A percentile compares a stretch with the other conserved stretches of the same genome.
Evolutionary conservation across 64 coral and sea anemone genomes (phyloP).

Genomic region (Exaiptasia diaphana): DNA sequence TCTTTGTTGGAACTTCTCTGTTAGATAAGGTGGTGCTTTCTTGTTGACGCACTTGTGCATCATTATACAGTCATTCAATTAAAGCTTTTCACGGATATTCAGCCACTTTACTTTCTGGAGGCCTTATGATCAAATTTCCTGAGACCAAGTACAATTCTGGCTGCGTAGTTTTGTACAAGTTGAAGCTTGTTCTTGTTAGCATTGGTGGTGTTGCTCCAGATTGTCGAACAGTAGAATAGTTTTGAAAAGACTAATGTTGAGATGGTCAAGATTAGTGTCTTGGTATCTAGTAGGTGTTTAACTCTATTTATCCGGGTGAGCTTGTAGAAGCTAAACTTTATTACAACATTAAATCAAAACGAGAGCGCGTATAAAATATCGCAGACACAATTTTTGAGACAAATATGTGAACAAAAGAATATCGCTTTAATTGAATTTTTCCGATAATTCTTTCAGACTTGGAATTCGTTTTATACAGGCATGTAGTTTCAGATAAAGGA

Average conservation of each 20-base stretch:
- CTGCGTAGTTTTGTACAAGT: conserved; percentile 48
- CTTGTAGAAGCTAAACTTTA: background rate
- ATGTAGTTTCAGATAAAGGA: no score
- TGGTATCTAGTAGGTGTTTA: background rate
- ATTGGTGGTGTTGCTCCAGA: conserved; percentile 47
- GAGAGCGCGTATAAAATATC: no score
- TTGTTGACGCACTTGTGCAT: conserved; percentile 15
- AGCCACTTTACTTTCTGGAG: conserved; percentile 52
- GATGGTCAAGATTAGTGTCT: background rate
- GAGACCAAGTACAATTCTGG: conserved; percentile 53
- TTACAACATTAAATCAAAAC: no score
- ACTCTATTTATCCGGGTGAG: background rate
- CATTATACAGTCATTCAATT: conserved; percentile 18
- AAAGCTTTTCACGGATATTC: conserved; percentile 39
- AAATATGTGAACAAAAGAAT: no score
- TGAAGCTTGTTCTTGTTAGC: conserved; percentile 38
- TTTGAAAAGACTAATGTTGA: conserved; percentile 6
- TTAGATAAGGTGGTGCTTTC: background rate
- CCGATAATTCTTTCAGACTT: no score
- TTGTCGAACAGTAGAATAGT: conserved; percentile 41
- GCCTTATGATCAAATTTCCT: conserved; percentile 55
- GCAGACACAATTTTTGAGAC: no score
- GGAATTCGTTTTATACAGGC: no score
- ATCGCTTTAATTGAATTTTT: no score
- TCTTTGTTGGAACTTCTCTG: background rate